Evolutionary conservation across 2,113 vertebrate genomes (phyloP).

Genomic region (Cromileptes altivelis): DNA sequence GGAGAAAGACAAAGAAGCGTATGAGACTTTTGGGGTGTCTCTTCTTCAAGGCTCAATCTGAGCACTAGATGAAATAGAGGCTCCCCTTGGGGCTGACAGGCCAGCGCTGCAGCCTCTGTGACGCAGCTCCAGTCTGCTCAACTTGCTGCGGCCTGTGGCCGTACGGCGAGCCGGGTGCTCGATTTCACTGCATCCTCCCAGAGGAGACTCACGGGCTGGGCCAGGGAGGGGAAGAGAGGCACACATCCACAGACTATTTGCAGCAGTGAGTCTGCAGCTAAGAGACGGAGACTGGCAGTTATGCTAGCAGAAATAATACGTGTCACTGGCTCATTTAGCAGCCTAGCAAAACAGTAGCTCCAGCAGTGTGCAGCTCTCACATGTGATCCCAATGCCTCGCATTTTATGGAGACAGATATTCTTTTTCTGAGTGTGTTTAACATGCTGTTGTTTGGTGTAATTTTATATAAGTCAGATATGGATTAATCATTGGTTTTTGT

Average conservation of each 20-base stretch:
- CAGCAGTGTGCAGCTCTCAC: not conserved
- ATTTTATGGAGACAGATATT: not conserved
- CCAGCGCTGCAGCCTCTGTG: conserved; percentile 75
- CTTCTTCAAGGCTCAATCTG: conserved; percentile 1
- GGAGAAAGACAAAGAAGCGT: not conserved
- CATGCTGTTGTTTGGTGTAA: not conserved
- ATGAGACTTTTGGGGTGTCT: not conserved
- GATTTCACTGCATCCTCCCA: conserved; percentile 39
- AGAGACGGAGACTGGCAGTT: conserved; percentile 1
- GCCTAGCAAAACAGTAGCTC: conserved; percentile 7
- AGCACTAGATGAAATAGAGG: conserved; percentile 52
- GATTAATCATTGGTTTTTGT: not conserved
- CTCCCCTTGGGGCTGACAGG: conserved; percentile 56
- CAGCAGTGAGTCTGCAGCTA: not conserved
- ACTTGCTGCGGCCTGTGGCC: conserved; percentile 63
- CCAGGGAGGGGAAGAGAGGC: not conserved
- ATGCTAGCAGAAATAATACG: conserved; percentile 11
- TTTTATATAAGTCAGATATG: conserved; percentile 3
- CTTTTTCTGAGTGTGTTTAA: conserved; percentile 4
- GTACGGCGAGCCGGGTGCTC: conserved; percentile 27
- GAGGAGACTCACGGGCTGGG: conserved; percentile 20
- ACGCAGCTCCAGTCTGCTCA: conserved; percentile 74
- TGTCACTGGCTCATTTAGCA: conserved; percentile 25
- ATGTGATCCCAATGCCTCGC: not conserved
- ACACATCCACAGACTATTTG: not conserved